These are phyloP conservation scores for Anhinga anhinga DNA, from an alignment of 2,113 vertebrate species.

Conservation along the genomic window DNA sequence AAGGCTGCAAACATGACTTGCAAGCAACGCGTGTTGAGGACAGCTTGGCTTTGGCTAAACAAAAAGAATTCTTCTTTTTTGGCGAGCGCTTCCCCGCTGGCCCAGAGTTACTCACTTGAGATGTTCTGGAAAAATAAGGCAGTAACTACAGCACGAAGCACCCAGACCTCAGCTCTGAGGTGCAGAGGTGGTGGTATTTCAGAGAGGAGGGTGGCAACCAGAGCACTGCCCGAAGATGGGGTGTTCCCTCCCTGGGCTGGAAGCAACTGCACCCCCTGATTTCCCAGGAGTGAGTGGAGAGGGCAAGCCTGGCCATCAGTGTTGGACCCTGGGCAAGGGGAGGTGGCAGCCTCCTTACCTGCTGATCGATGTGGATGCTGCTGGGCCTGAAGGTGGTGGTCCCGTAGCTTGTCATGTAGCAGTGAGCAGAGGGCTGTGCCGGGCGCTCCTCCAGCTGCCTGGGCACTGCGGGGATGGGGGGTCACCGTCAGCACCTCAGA, in stretches of 20 bases:
- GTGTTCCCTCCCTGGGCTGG: neutral
- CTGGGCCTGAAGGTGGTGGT: slow-evolving; percentile 26
- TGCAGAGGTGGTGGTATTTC: neutral
- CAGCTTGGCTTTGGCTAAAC: neutral
- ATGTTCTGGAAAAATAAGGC: slow-evolving; percentile 19
- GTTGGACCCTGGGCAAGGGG: neutral
- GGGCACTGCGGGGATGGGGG: neutral
- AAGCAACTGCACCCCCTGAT: neutral
- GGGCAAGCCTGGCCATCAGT: neutral
- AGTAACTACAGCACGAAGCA: neutral
- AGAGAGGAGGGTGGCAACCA: neutral
- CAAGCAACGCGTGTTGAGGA: neutral
- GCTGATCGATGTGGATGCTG: neutral
- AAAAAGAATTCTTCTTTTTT: neutral
- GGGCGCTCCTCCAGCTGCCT: neutral
- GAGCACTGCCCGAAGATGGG: neutral
- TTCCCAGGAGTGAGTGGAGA: neutral
- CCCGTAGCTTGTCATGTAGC: neutral
- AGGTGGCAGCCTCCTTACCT: neutral
- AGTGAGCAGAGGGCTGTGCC: neutral
- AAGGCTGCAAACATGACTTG: neutral
- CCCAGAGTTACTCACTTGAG: neutral
- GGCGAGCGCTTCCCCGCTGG: fast-evolving
- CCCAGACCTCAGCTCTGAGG: neutral
- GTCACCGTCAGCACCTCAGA: neutral